Base-by-base conservation (phyloP, 1,140 invertebrate species). In the Drosophila virilis region DNA sequence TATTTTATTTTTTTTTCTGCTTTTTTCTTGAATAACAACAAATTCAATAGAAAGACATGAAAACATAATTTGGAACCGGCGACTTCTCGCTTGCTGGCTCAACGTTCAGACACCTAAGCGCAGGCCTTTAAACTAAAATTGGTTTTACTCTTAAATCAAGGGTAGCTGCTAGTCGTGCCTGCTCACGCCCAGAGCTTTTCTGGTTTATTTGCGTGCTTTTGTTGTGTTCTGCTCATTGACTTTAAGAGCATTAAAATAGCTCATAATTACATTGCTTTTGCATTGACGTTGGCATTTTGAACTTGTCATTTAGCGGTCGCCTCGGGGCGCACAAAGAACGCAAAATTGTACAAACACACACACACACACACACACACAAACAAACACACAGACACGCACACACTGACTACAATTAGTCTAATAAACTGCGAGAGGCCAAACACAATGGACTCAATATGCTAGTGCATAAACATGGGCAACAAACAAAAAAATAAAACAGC, bases 231-330 rank as follows among this genome's bases (percentile, higher is more conserved):
- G 33, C 42, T 52, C 62, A 58, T 68, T 64, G 71, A 88, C 66
- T 82, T 82, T 81, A 86, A 86, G 83, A 75, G 79, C 83, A 86
- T 79, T 88, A 89, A 86, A 89, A 86, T 88, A 62, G 77, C 79
- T 77, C 82, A 86, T 86, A 88, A 86, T 86, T 86, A 88, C 74
- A 88, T 83, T 66, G 61, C 57, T 74, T 66, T 77, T 66, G 52
- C 66, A 70, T 59, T 65, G 75, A 77, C 46, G 75, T 74, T 74
- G 72, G 48, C 75, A 65, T 70, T 74, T 52, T 82, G 83, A 80
- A 86, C 82, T 86, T 76, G 78, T 68, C 83, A 83, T 82, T 86
- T 88, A 77, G 82, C 67, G 71, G 35, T 50, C 42, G 69, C 77
- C 84, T 73, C 61, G 42, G 62, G 69, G 51, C 73, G 54, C 48